These are phyloP conservation scores for Melitaea cinxia DNA, from an alignment of 1,140 invertebrate genomes.

Conservation along the genomic window DNA sequence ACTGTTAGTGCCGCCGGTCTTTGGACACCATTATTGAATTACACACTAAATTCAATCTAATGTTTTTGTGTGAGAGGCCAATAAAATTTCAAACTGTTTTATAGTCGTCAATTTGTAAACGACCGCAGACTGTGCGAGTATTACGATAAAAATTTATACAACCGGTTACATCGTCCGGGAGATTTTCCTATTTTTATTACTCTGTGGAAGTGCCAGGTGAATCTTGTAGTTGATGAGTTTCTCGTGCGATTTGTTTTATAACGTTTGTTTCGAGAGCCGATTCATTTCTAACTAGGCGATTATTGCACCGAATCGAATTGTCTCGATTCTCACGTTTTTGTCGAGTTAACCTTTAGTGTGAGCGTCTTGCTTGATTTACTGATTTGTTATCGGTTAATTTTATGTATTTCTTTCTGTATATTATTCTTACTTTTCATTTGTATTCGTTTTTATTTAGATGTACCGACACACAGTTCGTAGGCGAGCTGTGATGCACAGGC, in stretches of 20 bases:
- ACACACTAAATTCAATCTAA: constrained; percentile 66
- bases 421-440: constrained; percentile 43
- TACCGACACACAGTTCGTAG: constrained; percentile 8
- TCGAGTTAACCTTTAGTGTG: constrained; percentile 67
- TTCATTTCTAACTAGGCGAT: constrained; percentile 72
- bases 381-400: constrained; percentile 60
- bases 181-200: constrained; percentile 39
- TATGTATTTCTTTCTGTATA: constrained; percentile 47
- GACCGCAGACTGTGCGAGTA: constrained; percentile 48
- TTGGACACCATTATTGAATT: constrained; percentile 75
- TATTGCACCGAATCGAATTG: constrained; percentile 60
- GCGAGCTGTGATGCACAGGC: constrained; percentile 3
- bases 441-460: constrained; percentile 16
- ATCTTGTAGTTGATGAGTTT: constrained; percentile 45
- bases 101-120: constrained; percentile 55
- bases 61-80: constrained; percentile 55
- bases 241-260: constrained; percentile 73
- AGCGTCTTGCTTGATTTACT: constrained; percentile 63
- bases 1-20: constrained; percentile 74
- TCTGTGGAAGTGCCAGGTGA: constrained; percentile 45
- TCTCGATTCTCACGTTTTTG: constrained; percentile 76
- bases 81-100: constrained; percentile 50
- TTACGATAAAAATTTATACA: constrained; percentile 30
- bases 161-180: constrained; percentile 33
- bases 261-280: constrained; percentile 61